phyloP scores from a whole-genome alignment of 2,797 vertebrate species.

The Darevskia mixta region DNA sequence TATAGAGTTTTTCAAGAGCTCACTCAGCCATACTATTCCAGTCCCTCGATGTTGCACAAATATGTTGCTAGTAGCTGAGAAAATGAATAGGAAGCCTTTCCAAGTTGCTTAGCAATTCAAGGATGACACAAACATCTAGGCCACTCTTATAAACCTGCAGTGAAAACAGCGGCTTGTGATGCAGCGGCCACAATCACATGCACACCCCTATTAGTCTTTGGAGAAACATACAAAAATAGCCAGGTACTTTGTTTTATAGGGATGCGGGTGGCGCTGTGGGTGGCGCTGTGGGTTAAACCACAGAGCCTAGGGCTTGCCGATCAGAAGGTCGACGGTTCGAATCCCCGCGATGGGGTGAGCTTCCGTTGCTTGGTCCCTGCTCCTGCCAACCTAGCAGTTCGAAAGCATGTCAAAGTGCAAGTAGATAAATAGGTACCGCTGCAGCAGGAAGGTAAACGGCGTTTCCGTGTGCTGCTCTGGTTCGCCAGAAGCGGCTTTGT shows the following conservation, averaged over 20 bases:
- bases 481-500: too few relatives aligned
- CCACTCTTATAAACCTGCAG: neutral
- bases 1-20: neutral
- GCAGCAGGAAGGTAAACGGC: too few relatives aligned
- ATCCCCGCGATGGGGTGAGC: too few relatives aligned
- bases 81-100: neutral
- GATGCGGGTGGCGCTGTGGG: too few relatives aligned
- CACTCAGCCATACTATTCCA: neutral
- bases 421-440: too few relatives aligned
- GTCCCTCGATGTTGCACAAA: neutral
- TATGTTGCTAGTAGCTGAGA: neutral
- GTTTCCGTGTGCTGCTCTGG: too few relatives aligned
- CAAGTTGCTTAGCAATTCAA: constrained; percentile 9
- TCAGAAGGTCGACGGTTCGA: too few relatives aligned
- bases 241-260: neutral
- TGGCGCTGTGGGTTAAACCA: too few relatives aligned
- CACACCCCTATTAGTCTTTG: neutral
- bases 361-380: too few relatives aligned
- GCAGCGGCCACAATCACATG: neutral
- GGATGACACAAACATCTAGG: neutral
- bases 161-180: neutral
- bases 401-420: too few relatives aligned
- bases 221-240: neutral
- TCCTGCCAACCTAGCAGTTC: too few relatives aligned
- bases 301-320: too few relatives aligned